Base-by-base conservation (phyloP, 2,797 vertebrate genomes). In the Diplodus sargus region DNA sequence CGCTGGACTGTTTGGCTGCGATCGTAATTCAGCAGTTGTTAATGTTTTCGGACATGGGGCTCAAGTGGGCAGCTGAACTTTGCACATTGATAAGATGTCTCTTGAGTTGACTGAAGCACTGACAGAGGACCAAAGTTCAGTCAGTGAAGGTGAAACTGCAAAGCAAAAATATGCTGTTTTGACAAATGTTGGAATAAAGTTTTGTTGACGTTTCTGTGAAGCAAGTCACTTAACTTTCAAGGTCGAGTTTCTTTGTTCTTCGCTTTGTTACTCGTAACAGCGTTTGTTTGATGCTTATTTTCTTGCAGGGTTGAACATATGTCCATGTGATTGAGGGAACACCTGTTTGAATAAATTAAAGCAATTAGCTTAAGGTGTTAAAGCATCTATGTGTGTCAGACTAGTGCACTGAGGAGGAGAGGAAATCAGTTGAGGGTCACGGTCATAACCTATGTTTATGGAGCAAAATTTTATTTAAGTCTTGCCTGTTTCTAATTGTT, bases 101-200 rank as follows among this genome's bases (percentile, higher is more conserved):
- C 18, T 61, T 17, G n/a, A n/a, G n/a, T n/a, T n/a, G 43, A 39
- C 22, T 67, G 61, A 69, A 47, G n/a, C 43, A 18, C 18, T 54
- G 25, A 51, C 2, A 64, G 22, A 14, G 49, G 87, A 45, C 2
- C 87, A 92, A 93, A 91, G 93, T 90, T 89, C 92, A 90, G 13
- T 5, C 56, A 45, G 12, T 23, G 7, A 47, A 2, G 1, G 1
- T 12, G 1, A 63, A 43, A 2, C 1, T 8, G 9, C 39, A 39
- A 39, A 39, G 39, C 39, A 3, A 43, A 23, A 42, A 54, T 11
- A 14, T 57, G 13, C 14, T 8, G 25, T 1, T 13, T 11, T 23
- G 22, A 73, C 25, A 51, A 20, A 47, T 4, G 1, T 62, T 30
- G 39, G 3, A 23, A 48, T 23, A 22, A 23, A 28, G 3, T 59